Evolutionary conservation across 2,797 vertebrate species (phyloP).

Genomic region (Chaetophractus vellerosus): DNA sequence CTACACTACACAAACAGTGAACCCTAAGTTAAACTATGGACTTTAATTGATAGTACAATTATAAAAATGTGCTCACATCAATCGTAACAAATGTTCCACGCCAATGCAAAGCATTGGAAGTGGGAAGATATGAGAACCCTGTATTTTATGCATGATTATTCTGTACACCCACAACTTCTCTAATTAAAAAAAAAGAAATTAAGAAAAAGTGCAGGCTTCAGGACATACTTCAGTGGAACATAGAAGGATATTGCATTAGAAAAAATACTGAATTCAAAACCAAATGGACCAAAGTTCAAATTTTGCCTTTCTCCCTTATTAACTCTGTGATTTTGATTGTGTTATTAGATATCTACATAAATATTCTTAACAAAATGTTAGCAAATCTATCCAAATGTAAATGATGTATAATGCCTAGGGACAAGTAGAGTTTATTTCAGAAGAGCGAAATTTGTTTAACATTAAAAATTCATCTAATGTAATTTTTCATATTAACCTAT

Average conservation of each 20-base stretch:
- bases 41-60: too few species aligned
- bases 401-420: not conserved
- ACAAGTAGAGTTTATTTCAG: not conserved
- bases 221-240: not conserved
- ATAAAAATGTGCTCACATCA: too few species aligned
- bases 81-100: too few species aligned
- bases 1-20: too few species aligned
- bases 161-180: too few species aligned
- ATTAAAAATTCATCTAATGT: not conserved
- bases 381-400: not conserved
- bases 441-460: not conserved
- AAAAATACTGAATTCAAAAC: not conserved
- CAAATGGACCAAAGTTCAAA: not conserved
- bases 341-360: not conserved
- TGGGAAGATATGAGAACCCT: too few species aligned
- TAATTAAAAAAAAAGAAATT: too few species aligned
- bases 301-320: not conserved
- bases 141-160: too few species aligned
- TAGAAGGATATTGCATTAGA: not conserved
- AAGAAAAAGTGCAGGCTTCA: not conserved
- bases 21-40: too few species aligned
- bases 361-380: not conserved
- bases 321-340: constrained; percentile 6
- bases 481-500: not conserved
- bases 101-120: too few species aligned